Conservation (phyloP, 2,888 invertebrate species). For the Escarpia spicata region DNA sequence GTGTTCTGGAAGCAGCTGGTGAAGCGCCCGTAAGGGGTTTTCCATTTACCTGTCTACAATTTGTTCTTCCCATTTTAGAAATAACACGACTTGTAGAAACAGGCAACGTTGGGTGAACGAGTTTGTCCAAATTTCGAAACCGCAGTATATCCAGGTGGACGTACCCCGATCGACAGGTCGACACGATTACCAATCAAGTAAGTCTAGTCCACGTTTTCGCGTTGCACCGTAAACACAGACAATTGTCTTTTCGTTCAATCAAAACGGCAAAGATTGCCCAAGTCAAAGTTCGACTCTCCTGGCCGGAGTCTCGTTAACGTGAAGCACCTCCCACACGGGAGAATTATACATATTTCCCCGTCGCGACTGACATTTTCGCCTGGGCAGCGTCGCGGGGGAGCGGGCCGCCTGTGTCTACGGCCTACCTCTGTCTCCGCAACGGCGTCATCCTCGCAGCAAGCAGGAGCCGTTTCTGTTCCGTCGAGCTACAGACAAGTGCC, state of each 20-base stretch:
- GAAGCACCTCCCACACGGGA: not conserved
- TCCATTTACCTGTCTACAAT: no score
- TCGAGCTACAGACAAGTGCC: not conserved
- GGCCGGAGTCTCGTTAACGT: not conserved
- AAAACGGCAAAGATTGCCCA: not conserved
- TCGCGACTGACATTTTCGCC: not conserved
- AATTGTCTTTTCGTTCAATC: not conserved
- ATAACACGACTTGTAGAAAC: no score
- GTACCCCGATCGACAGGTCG: no score
- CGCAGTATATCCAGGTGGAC: no score
- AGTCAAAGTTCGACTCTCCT: not conserved
- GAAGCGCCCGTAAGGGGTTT: no score
- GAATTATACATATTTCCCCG: not conserved
- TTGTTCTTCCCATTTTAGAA: no score
- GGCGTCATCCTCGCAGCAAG: not conserved
- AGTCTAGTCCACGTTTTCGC: no score
- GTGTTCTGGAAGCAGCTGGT: no score
- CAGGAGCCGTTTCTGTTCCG: not conserved
- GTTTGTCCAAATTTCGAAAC: no score
- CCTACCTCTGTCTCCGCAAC: not conserved
- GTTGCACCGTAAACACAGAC: not conserved
- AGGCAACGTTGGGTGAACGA: no score
- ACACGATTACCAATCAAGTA: no score
- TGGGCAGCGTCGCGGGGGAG: not conserved
- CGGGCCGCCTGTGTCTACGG: not conserved